Percentiles rank a stretch among this genome's conserved stretches.
Evolutionary conservation across 1,140 invertebrate species (phyloP).

Genomic region (Diorhabda elongata): DNA sequence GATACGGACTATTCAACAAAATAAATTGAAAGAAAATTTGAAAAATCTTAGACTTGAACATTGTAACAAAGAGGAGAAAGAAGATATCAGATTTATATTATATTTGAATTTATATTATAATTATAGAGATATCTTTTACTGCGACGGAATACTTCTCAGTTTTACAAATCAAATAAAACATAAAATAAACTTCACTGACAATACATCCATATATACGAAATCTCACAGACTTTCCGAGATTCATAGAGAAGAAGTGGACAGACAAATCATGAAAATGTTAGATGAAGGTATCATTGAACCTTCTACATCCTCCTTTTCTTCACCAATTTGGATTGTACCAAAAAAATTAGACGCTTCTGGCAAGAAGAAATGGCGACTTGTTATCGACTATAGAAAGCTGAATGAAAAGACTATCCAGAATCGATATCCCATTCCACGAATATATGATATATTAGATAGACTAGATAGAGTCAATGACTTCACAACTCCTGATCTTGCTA

Average conservation of each 20-base stretch:
- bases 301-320: neutral
- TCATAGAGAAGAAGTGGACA: constrained; percentile 9
- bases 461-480: constrained; percentile 44
- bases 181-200: constrained; percentile 14
- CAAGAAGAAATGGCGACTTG: constrained; percentile 8
- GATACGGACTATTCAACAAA: neutral
- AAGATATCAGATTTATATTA: neutral
- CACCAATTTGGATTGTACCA: too few species aligned
- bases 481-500: constrained; percentile 15
- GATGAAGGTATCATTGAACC: neutral
- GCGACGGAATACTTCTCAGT: constrained; percentile 5
- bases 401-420: constrained; percentile 42
- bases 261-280: neutral
- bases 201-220: constrained; percentile 12
- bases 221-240: neutral
- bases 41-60: constrained; percentile 6
- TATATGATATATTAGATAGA: constrained; percentile 37
- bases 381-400: constrained; percentile 44
- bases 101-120: neutral
- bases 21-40: neutral
- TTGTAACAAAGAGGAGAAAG: constrained; percentile 19
- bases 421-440: too few species aligned
- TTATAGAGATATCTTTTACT: constrained; percentile 20
- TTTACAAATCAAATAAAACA: constrained; percentile 20
- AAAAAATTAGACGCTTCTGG: neutral